Evolutionary conservation across 1,140 invertebrate genomes (phyloP), one percentile per base, ranked within the genome.

Genomic region (Elymnias hypermnestra): DNA sequence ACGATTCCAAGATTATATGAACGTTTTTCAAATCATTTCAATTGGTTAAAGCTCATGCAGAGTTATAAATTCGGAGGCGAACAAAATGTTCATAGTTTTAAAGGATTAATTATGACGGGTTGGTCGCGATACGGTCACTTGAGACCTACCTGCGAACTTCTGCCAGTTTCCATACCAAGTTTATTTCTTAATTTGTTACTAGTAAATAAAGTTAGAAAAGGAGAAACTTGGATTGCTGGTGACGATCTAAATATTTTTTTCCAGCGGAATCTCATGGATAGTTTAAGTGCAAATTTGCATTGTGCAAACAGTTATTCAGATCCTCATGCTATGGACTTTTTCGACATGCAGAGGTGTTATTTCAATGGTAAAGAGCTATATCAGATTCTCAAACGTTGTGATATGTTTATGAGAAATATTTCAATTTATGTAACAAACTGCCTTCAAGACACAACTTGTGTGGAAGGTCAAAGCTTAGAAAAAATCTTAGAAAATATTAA

Each of bases 71-170:
- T 78, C 19, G 66, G 68, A 1, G 79, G 74, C 3, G 65, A 67
- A 14, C 37, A 17, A 5, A 17, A 67, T 21, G 17, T 62, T 1
- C 72, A 67, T 37, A 60, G 53, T 41, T 78, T 78, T 35, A 73
- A 71, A 61, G 83, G 85, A 3, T 79, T 93, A 10, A 91, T 90
- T 7, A 71, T 95, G 2, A 95, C 94, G 8, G 94, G 94, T 0
- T 95, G 93, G 93, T 93, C 94, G 12, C 89, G 93, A 54, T 92
- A 89, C 69, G 96, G 97, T 78, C 97, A 99, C 75, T 95, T 96
- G 87, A 95, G 95, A 2, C 91, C 94, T 0, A 88, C 98, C 8
- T 98, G 96, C 76, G 98, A 99, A 85, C 81, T 98, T 3, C 78
- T 99, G n/a, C 94, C 94, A 0, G 89, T 90, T 0, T 90, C 92